Conservation (phyloP, 2,888 invertebrate species). For the Phytoseiulus persimilis region DNA sequence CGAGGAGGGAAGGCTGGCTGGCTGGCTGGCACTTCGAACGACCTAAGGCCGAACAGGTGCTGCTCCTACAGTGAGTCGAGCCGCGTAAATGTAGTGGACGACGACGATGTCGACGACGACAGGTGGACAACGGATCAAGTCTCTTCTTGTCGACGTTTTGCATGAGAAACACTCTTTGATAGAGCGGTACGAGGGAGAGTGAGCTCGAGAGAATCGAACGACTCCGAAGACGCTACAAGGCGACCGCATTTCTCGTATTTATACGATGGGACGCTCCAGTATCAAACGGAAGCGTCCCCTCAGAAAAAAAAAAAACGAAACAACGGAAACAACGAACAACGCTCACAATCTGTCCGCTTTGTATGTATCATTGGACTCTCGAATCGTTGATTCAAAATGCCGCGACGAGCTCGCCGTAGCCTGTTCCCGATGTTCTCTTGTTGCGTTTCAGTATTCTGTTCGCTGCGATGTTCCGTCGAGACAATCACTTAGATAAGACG, state of each 20-base stretch:
- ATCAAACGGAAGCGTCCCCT: neutral
- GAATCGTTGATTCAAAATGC: too few relatives aligned
- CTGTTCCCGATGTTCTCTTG: too few relatives aligned
- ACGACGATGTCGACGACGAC: neutral
- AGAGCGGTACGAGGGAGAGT: neutral
- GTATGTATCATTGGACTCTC: too few relatives aligned
- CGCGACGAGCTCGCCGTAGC: too few relatives aligned
- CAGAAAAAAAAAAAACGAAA: neutral
- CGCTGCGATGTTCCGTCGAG: too few relatives aligned
- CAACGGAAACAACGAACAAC: neutral
- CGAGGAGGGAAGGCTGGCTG: too few relatives aligned
- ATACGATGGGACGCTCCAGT: neutral
- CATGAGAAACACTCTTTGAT: neutral
- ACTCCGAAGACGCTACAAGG: neutral
- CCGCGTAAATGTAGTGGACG: neutral
- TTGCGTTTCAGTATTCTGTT: too few relatives aligned
- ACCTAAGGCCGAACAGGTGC: neutral
- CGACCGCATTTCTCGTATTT: neutral
- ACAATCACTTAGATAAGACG: too few relatives aligned
- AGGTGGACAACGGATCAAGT: neutral
- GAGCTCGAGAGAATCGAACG: neutral
- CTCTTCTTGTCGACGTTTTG: neutral
- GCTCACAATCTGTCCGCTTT: neutral
- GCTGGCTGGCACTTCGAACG: neutral
- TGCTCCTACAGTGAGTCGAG: neutral